Evolutionary conservation across 2,888 invertebrate genomes (phyloP), one percentile per base, ranked within the genome.

Genomic region (Sphecodes monilicornis): DNA sequence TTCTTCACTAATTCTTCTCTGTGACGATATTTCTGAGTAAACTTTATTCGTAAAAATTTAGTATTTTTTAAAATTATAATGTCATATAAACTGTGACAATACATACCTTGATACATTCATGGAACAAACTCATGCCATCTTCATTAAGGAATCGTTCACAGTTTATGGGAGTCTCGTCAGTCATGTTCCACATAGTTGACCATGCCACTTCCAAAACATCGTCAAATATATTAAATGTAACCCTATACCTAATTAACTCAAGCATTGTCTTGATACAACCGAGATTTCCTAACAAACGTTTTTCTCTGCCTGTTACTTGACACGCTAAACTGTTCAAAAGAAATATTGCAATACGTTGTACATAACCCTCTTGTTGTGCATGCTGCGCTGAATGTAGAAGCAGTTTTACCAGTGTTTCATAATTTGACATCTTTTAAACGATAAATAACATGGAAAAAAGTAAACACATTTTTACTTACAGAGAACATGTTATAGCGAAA

Each of bases 141-240:
- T 97, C 97, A 90, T 98, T 97, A 81, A 99, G 96, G 95, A 99
- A 99, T 92, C 98, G 96, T 94, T 97, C 96, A 95, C 99, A 99
- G 95, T 99, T 99, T 91, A 97, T 96, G 68, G 99, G 98, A 18
- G 99, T 99, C 95, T 99, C 99, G 95, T 99, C 99, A 50, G 98
- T 98, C 89, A 98, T 98, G 95, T 99, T 99, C 99, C 99, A 99
- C 98, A 99, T 98, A n/a, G 99, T 98, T 81, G 99, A 99, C 99
- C 99, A 99, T 5, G 99, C 98, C 26, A 99, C 98, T 95, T 99
- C 99, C 95, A 99, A 96, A 29, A 99, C 98, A 94, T 99, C 99
- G 94, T 99, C 99, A 93, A 98, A 99, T 64, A 97, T 95, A 80
- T 96, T 96, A 57, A 97, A 96, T 81, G 96, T 96, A 83, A 98